phyloP scores from a whole-genome alignment of 1,140 invertebrate species.

The Sminthurinus signatus region DNA sequence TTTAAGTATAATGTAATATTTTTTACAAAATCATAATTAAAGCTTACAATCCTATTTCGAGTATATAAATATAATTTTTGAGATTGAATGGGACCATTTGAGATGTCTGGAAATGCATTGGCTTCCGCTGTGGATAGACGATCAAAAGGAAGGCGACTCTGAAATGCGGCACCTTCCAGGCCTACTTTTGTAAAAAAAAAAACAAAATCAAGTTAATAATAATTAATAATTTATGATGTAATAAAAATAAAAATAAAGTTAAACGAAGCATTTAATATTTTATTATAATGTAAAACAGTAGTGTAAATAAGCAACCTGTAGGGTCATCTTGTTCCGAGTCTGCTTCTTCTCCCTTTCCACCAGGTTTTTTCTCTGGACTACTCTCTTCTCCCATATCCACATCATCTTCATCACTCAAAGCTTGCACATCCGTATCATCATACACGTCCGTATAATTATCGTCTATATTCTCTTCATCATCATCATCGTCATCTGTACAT shows the following conservation, averaged over 20 bases:
- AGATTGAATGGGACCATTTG: constrained; percentile 67
- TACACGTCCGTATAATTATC: neutral
- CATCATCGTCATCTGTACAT: constrained; percentile 2
- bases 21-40: constrained; percentile 22
- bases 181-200: constrained; percentile 46
- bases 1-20: no score
- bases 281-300: no score
- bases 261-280: no score
- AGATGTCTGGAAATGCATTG: constrained; percentile 85
- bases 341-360: neutral
- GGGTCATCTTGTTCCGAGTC: neutral
- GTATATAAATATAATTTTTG: constrained; percentile 89
- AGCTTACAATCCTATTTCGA: constrained; percentile 72
- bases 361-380: neutral
- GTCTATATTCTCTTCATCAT: no score
- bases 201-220: neutral
- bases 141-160: constrained; percentile 86
- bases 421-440: neutral
- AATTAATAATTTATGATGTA: neutral
- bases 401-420: neutral
- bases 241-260: neutral
- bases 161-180: constrained; percentile 86
- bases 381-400: no score
- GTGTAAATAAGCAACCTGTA: neutral
- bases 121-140: constrained; percentile 92